Conservation (phyloP, 2,113 vertebrate genomes). For the Menura novaehollandiae region DNA sequence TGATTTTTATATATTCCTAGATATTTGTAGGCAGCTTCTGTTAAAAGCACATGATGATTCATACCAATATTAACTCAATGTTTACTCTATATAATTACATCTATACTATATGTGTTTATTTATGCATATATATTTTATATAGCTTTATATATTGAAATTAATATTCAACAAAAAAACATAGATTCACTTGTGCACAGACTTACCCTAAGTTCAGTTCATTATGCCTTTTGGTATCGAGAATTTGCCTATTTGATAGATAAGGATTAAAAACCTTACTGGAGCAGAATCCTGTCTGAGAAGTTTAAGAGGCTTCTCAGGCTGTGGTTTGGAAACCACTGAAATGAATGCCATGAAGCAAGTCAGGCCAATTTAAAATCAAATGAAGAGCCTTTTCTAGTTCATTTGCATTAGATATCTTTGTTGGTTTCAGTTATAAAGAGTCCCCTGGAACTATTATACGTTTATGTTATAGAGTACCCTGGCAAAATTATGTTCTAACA, state of each 20-base stretch:
- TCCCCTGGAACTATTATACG: not conserved
- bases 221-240: not conserved
- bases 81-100: not conserved
- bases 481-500: not conserved
- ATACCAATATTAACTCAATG: not conserved
- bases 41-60: not conserved
- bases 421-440: not conserved
- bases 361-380: not conserved
- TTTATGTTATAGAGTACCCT: not conserved
- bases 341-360: not conserved
- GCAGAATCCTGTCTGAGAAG: not conserved
- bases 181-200: not conserved
- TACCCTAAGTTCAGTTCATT: not conserved
- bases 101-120: not conserved
- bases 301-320: not conserved
- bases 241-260: not conserved
- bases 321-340: constrained; percentile 12
- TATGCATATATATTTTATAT: not conserved
- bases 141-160: not conserved
- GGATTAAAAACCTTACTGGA: not conserved
- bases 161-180: not conserved
- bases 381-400: not conserved
- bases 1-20: not conserved
- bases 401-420: not conserved
- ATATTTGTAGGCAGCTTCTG: not conserved